Conservation (phyloP, 2,888 invertebrate species). For the Cantharis lateralis region DNA sequence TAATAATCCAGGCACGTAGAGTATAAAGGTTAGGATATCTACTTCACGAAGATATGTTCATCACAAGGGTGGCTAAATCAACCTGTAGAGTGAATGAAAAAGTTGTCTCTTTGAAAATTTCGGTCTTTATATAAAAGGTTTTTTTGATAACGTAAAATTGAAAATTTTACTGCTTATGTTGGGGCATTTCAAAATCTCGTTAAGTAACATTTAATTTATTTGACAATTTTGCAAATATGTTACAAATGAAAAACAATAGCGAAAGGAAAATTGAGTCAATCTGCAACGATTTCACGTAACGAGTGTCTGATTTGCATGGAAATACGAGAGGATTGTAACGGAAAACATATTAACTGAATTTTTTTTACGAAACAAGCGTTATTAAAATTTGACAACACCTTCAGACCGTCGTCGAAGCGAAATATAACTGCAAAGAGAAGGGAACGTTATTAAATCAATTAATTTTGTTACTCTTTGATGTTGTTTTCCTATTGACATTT, state of each 20-base stretch:
- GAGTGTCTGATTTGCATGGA: background rate
- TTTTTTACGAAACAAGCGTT: background rate
- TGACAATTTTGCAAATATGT: background rate
- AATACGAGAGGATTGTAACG: background rate
- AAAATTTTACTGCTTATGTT: background rate
- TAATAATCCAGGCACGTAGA: slow-evolving; percentile 46
- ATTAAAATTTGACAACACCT: background rate
- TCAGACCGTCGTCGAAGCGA: background rate
- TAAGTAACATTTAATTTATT: background rate
- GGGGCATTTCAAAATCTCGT: slow-evolving; percentile 15
- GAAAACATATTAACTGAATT: background rate
- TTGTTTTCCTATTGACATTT: background rate
- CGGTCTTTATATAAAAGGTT: background rate
- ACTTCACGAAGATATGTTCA: slow-evolving; percentile 44
- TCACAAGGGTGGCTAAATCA: slow-evolving; percentile 36
- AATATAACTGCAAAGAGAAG: background rate
- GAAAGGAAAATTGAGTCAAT: background rate
- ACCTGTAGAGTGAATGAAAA: slow-evolving; percentile 30
- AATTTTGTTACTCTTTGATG: background rate
- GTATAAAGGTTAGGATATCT: slow-evolving; percentile 46
- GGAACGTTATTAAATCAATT: background rate
- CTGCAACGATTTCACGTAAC: background rate
- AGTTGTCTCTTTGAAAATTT: slow-evolving; percentile 8
- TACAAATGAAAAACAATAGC: background rate
- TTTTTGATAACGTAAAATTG: background rate